Evolutionary conservation across 2,113 vertebrate species (phyloP), one percentile per base, ranked within the genome.

Genomic region (Carassius auratus): DNA sequence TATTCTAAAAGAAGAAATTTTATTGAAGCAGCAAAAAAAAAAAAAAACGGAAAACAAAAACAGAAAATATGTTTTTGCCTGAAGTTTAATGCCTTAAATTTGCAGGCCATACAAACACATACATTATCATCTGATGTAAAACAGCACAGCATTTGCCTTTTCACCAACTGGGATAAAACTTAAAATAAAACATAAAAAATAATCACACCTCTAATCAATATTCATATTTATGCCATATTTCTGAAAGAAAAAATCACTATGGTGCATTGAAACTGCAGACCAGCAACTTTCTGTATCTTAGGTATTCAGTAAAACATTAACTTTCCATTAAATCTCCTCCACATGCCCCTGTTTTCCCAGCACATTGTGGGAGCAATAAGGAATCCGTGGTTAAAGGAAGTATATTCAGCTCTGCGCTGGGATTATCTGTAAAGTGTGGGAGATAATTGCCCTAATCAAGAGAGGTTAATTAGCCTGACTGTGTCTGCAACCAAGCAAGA

Each of bases 381-480:
- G 17, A 73, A 69, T 64, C 57, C 13, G 15, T 74, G 85, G 71
- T 61, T 86, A 13, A 87, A 77, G 26, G 45, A 87, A 77, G 78
- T 86, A 78, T 91, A 88, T 81, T 89, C 76, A 42, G 86, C 85
- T 77, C 83, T 81, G 86, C 82, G 77, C 90, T 89, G 85, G 89
- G 91, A 93, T 92, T 90, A 91, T 92, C 90, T 86, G 90, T 93
- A 93, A 95, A 91, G 94, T 92, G 93, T 93, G 86, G 88, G 90
- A 93, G 94, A 94, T 95, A 96, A 96, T 96, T 95, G 92, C 92
- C 86, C 91, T 92, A 94, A 96, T 95, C 93, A 92, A 88, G 89
- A 90, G 91, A 94, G 95, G 94, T 95, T 96, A 95, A 95, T 91
- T 93, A 95, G 90, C 89, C 88, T 83, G 87, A 64, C 74, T 88